These are phyloP conservation scores for Caenorhabditis sp. DNA, from an alignment of 2,888 invertebrate genomes.

Conservation along the genomic window DNA sequence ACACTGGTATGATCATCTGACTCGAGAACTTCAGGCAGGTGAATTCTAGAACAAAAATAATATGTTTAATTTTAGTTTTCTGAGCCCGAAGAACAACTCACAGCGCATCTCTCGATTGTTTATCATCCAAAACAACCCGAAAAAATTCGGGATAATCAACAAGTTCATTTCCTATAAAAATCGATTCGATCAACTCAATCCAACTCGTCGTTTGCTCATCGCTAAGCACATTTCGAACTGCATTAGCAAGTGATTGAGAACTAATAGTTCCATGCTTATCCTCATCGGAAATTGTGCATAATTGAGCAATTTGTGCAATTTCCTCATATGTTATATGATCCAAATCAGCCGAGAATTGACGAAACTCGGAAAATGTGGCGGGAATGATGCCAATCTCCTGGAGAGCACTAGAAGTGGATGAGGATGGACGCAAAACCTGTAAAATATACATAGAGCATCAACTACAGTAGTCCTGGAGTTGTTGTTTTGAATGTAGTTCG, in stretches of 20 bases:
- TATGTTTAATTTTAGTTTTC: not conserved
- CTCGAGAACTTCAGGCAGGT: slow-evolving; percentile 38
- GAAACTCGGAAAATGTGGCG: not conserved
- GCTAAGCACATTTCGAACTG: not conserved
- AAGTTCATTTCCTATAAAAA: not conserved
- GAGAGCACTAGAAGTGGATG: not conserved
- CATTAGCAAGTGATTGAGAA: not conserved
- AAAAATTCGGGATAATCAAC: slow-evolving; percentile 2
- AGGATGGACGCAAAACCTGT: not conserved
- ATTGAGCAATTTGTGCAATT: not conserved
- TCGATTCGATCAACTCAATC: not conserved
- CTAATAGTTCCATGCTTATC: not conserved
- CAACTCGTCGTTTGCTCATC: not conserved
- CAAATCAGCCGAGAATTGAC: not conserved
- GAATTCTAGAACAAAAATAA: slow-evolving; percentile 2
- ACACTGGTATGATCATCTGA: slow-evolving; percentile 29
- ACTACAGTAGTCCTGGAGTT: no score
- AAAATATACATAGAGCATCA: not conserved
- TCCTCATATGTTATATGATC: not conserved
- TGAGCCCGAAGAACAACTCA: not conserved
- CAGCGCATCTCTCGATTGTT: slow-evolving; percentile 2
- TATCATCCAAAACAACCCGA: not conserved
- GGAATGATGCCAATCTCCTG: not conserved
- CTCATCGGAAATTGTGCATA: not conserved
- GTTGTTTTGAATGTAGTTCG: no score